These are phyloP conservation scores for Centropus bengalensis DNA, from an alignment of 2,113 vertebrate genomes.

Conservation along the genomic window DNA sequence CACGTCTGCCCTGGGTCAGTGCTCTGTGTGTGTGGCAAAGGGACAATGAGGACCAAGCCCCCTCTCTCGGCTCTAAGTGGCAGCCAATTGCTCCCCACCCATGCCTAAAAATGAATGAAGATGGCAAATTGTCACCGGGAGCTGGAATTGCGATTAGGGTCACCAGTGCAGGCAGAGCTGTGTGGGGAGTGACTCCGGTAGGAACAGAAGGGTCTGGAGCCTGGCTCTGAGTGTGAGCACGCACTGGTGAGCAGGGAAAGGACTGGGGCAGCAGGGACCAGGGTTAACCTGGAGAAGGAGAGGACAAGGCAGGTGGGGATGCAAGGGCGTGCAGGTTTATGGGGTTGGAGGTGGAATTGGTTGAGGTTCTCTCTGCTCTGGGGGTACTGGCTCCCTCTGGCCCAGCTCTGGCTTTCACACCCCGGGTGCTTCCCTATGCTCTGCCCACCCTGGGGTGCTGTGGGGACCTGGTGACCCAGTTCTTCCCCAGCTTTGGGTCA, in stretches of 20 bases:
- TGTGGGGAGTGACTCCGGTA: neutral
- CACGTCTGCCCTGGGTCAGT: rapidly evolving
- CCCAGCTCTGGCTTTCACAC: neutral
- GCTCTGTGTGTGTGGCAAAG: neutral
- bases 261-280: neutral
- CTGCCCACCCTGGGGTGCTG: neutral
- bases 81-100: neutral
- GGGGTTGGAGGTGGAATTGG: neutral
- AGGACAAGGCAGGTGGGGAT: neutral
- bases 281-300: too few species aligned
- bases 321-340: neutral
- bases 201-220: neutral
- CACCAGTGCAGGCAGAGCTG: neutral
- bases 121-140: rapidly evolving
- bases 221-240: neutral
- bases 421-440: neutral
- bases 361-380: neutral
- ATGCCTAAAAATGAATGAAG: slow-evolving; percentile 3
- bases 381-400: neutral
- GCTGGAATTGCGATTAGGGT: neutral
- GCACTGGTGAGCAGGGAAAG: neutral
- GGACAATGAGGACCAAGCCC: neutral
- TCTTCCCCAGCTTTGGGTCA: neutral
- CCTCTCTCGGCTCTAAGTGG: neutral
- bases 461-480: neutral